Base-by-base conservation (phyloP, 64 coral and sea anemone genomes). In the Montipora sp. region DNA sequence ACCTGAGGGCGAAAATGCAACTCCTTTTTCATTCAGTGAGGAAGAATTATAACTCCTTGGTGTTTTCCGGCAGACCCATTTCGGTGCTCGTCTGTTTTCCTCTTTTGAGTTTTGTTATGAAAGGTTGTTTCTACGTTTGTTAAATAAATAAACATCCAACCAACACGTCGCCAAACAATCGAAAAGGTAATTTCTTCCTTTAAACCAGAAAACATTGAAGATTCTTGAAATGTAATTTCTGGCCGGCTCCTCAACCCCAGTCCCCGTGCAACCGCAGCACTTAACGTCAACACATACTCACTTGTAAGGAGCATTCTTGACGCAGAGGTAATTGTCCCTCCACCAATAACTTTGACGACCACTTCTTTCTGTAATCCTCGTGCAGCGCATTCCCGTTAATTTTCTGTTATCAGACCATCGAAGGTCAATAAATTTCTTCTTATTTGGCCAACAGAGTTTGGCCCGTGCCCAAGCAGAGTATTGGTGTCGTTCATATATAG, bases 401-500 rank as follows among this genome's bases (percentile, higher is more conserved):
- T 7, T 2, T 5, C 81, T 44, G 0, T 44, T 9, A 14, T 84
- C 81, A 48, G 61, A 84, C 81, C 81, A 84, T 10, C 81, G 81
- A 36, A 84, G 16, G 44, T 49, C 61, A 5, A 84, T 69, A 9
- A 8, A 45, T n/a, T 61, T 47, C 81, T 84, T 84, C 4, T 45
- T 84, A 21, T 61, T 84, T 4, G 81, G 59, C 81, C 81, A 84
- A 36, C 81, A 84, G 60, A 84, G 60, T 9, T 66, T 66, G 3
- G 81, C 81, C 43, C 63, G 44, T 7, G 63, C 81, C 81, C 81
- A 84, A 4, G 27, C 3, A 2, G 36, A 20, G 45, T 84, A 84
- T 19, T 84, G 81, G 63, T 67, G 69, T 3, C 81, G 46, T 19
- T 84, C 81, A 46, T 84, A 84, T 47, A 84, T 84, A 2, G 23